A percentile compares a stretch with the other conserved stretches of the same genome.
Evolutionary conservation across 1,140 invertebrate species (phyloP).

Genomic region (Lysiphlebus fabarum): DNA sequence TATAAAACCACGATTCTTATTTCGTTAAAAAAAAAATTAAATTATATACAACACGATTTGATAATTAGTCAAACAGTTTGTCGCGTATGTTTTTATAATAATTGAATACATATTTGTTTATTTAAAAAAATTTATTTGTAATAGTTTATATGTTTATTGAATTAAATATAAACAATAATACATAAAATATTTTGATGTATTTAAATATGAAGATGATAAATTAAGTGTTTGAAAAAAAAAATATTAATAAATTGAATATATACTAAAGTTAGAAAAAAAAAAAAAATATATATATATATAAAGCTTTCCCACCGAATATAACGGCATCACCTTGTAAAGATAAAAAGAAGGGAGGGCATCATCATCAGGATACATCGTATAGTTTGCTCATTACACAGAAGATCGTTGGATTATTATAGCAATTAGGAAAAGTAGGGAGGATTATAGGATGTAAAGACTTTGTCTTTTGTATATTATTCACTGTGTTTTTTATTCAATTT

Average conservation of each 20-base stretch:
- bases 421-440: constrained; percentile 9
- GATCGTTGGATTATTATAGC: constrained; percentile 15
- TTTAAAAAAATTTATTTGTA: too few species aligned
- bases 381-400: constrained; percentile 8
- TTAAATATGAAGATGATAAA: too few species aligned
- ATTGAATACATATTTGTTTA: too few species aligned
- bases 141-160: too few species aligned
- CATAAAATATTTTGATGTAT: too few species aligned
- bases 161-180: too few species aligned
- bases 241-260: background rate
- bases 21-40: background rate
- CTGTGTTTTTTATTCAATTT: too few species aligned
- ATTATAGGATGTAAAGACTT: constrained; percentile 4
- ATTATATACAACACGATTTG: constrained; percentile 6
- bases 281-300: background rate
- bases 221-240: background rate
- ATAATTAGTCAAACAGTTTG: background rate
- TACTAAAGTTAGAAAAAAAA: constrained; percentile 2
- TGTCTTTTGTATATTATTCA: constrained; percentile 1
- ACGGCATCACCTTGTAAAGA: constrained; percentile 6
- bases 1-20: background rate
- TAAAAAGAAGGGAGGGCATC: background rate
- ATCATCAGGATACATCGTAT: constrained; percentile 11
- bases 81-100: too few species aligned
- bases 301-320: constrained; percentile 13